A percentile compares a stretch with the other conserved stretches of the same genome.
Conservation (phyloP, 2,113 vertebrate genomes). For the Numenius arquata region DNA sequence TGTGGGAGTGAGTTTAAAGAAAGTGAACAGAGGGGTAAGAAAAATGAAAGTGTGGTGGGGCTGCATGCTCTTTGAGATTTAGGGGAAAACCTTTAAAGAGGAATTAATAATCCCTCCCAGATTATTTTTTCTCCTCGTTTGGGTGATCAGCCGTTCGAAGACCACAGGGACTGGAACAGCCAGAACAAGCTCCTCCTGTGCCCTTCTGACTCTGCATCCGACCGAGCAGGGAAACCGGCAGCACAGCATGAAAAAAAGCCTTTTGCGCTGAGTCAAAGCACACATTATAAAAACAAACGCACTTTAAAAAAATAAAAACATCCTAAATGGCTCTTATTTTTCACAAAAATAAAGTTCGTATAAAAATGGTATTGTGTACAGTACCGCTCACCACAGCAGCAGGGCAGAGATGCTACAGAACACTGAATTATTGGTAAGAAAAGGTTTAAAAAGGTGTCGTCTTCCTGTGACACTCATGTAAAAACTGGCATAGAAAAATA, state of each 20-base stretch:
- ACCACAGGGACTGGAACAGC: neutral
- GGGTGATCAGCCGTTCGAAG: neutral
- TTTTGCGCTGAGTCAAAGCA: neutral
- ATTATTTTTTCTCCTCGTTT: neutral
- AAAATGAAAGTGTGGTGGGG: neutral
- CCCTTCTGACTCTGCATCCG: neutral
- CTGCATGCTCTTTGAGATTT: neutral
- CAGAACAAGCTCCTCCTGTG: neutral
- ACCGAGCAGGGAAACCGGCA: neutral
- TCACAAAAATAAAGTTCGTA: slow-evolving; percentile 27
- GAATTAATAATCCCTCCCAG: neutral
- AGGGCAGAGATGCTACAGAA: slow-evolving; percentile 38
- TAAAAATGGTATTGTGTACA: neutral
- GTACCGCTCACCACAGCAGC: slow-evolving; percentile 3
- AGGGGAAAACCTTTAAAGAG: neutral
- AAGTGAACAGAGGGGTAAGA: neutral
- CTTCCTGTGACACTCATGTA: neutral
- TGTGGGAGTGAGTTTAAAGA: neutral
- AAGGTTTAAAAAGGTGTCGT: neutral
- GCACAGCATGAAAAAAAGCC: neutral
- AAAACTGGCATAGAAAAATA: slow-evolving; percentile 6
- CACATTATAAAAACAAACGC: neutral
- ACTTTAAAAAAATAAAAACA: neutral
- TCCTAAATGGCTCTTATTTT: neutral
- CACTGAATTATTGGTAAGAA: neutral